Evolutionary conservation across 2,797 vertebrate species (phyloP).

Genomic region (Diceros bicornis): DNA sequence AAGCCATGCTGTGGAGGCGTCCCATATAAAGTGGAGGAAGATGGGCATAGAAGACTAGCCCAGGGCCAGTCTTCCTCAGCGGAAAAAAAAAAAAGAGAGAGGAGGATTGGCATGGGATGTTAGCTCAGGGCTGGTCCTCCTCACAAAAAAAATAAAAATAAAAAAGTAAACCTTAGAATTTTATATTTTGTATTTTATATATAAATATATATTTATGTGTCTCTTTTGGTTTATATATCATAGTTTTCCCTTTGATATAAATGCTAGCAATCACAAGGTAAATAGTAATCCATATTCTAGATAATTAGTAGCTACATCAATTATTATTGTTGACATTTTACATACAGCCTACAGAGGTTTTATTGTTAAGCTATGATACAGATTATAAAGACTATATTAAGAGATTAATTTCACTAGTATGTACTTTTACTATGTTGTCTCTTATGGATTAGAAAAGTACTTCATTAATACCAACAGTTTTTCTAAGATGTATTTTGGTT

Average conservation of each 20-base stretch:
- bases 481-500: neutral
- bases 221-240: neutral
- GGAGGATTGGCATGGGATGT: too few species aligned
- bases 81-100: too few species aligned
- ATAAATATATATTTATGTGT: too few species aligned
- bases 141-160: too few species aligned
- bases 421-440: neutral
- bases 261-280: neutral
- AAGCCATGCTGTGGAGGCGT: too few species aligned
- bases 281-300: neutral
- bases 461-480: conserved; percentile 23
- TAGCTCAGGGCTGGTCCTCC: too few species aligned
- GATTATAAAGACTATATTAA: neutral
- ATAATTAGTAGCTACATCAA: neutral
- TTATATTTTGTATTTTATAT: too few species aligned
- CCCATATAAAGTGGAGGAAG: too few species aligned
- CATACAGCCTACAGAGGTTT: neutral
- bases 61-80: too few species aligned
- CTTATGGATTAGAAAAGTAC: neutral
- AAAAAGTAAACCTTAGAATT: neutral
- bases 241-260: neutral
- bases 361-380: neutral
- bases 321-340: neutral
- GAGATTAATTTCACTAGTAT: neutral
- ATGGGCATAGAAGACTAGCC: too few species aligned